These are phyloP conservation scores for Phrynosoma platyrhinos DNA, from an alignment of 2,113 vertebrate species.

Conservation along the genomic window DNA sequence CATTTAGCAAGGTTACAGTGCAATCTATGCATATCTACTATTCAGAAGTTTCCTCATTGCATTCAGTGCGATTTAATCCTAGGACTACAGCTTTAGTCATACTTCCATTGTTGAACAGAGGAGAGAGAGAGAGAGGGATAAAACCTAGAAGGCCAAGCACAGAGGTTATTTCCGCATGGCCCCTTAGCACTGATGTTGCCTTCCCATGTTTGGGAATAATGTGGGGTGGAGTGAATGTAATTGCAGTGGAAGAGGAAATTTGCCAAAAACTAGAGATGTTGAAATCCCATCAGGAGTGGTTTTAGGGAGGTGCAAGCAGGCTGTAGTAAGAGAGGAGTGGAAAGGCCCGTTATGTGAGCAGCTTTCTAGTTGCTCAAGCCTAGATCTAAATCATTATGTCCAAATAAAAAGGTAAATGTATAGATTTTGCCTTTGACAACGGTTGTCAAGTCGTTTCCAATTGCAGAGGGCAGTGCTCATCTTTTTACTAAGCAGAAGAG, in stretches of 20 bases:
- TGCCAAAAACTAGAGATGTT: neutral
- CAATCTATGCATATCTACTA: neutral
- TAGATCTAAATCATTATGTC: neutral
- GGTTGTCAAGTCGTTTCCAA: too few relatives aligned
- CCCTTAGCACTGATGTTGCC: neutral
- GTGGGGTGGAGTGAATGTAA: neutral
- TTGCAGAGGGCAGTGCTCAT: too few relatives aligned
- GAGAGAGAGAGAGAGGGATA: neutral
- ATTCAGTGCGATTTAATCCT: neutral
- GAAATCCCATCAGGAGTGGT: neutral
- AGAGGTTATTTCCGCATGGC: neutral
- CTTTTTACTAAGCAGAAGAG: too few relatives aligned
- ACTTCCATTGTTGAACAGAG: neutral
- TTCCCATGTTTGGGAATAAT: neutral
- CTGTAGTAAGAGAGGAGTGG: neutral
- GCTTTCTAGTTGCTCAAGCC: neutral
- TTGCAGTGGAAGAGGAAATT: neutral
- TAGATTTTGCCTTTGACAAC: neutral
- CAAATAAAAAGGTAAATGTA: neutral
- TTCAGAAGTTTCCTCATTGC: neutral
- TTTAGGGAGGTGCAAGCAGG: neutral
- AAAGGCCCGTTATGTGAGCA: neutral
- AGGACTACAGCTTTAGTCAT: neutral
- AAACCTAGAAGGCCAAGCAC: neutral
- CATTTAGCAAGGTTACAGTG: neutral